Base-by-base conservation (phyloP, 2,113 vertebrate species). In the Leptosomus discolor region DNA sequence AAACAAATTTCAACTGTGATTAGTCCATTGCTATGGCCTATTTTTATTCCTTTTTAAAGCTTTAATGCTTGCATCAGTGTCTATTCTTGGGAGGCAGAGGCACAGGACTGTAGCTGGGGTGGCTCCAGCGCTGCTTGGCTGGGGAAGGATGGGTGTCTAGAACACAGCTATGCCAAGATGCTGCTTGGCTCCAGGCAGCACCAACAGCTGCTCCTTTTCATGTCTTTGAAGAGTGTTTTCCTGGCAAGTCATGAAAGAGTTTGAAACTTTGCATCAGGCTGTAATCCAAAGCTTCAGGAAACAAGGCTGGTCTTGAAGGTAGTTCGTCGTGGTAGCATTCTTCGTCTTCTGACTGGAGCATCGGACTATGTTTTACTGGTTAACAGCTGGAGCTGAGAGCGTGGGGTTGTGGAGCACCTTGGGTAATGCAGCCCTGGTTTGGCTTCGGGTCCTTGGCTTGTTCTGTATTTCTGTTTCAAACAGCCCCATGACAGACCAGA, bases 131-230 rank as follows among this genome's bases (percentile, higher is more conserved):
- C 43, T 50, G 77, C 76, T 74, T 89, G 92, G 89, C 74, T 84
- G 4, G 70, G 81, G 85, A 20, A 79, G 34, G 88, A 53, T 41
- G 84, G 71, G 80, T 63, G 88, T 92, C 95, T 94, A 86, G 90
- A 93, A 30, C 78, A 54, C 75, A 76, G 92, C 75, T 29, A 26
- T 94, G 94, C 96, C 94, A 96, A 87, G 76, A 73, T 24, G 21
- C 48, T 37, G 69, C 88, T 43, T 78, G 85, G 75, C 80, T 94
- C 43, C 24, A 15, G 29, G 60, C 92, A 94, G 56, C 94, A 78
- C 90, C 73, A 91, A 32, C 94, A 92, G 95, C 95, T 97, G 94
- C 84, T 97, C 84, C 83, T 78, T 91, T 93, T 92, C 71, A 61
- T 64, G 45, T 29, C 3, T 78, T 85, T 84, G 64, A 96, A 43